Evolutionary conservation across 2,797 vertebrate genomes (phyloP).

Genomic region (Schizothorax lantsangensis): DNA sequence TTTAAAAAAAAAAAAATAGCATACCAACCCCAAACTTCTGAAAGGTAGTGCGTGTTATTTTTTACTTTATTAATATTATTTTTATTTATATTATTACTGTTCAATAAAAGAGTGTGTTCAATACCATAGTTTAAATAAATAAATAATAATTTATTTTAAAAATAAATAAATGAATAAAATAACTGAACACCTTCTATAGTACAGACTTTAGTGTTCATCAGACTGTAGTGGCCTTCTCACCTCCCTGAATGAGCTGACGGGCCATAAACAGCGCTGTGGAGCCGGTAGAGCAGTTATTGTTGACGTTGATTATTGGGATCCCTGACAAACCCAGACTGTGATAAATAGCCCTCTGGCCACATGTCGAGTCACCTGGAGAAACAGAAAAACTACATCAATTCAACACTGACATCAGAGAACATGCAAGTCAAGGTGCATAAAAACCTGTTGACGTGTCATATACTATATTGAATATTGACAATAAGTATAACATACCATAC

Average conservation of each 20-base stretch:
- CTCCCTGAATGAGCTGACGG: slow-evolving; percentile 89
- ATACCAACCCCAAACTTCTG: not conserved
- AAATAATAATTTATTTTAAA: too few species aligned
- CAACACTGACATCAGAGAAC: not conserved
- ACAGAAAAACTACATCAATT: not conserved
- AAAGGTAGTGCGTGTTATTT: too few species aligned
- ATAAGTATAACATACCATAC: slow-evolving; percentile 81
- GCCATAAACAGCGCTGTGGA: slow-evolving; percentile 94
- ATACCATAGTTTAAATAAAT: not conserved
- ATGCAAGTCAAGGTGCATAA: not conserved
- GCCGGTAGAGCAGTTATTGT: slow-evolving; percentile 98
- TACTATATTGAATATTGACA: not conserved
- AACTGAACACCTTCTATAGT: not conserved
- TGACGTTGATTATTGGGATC: slow-evolving; percentile 95
- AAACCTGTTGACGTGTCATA: not conserved
- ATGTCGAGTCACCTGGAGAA: slow-evolving; percentile 89
- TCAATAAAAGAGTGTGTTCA: not conserved
- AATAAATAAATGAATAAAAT: not conserved
- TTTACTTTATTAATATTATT: too few species aligned
- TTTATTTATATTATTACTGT: not conserved
- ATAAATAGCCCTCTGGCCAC: slow-evolving; percentile 94
- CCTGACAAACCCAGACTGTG: slow-evolving; percentile 92
- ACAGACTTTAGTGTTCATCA: too few species aligned
- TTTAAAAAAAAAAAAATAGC: not conserved
- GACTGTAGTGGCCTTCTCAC: slow-evolving; percentile 66